Conservation (phyloP, 2,888 invertebrate species). For the Luperina testacea region DNA sequence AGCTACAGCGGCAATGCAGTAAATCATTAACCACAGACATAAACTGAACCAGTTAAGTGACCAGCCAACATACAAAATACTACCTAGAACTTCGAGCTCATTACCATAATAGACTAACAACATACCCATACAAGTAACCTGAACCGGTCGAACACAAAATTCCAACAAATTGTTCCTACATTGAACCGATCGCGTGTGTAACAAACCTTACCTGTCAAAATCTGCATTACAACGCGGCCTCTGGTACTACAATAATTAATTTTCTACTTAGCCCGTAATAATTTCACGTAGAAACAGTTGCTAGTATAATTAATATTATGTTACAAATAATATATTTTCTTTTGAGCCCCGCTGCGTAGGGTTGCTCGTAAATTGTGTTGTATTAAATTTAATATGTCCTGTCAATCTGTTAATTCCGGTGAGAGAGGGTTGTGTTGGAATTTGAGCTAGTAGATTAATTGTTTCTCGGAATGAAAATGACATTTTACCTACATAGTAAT, state of each 20-base stretch:
- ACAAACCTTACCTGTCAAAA: slow-evolving; percentile 64
- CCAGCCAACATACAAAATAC: slow-evolving; percentile 34
- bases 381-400: slow-evolving; percentile 65
- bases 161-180: slow-evolving; percentile 52
- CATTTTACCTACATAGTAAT: neutral
- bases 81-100: slow-evolving; percentile 26
- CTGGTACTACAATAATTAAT: slow-evolving; percentile 69
- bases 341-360: slow-evolving; percentile 61
- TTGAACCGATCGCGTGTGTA: slow-evolving; percentile 51
- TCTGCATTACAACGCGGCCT: slow-evolving; percentile 64
- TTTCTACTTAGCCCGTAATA: slow-evolving; percentile 67
- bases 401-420: slow-evolving; percentile 62
- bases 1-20: slow-evolving; percentile 26
- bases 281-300: slow-evolving; percentile 70
- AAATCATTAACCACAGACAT: slow-evolving; percentile 33
- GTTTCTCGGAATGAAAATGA: neutral
- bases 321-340: slow-evolving; percentile 73
- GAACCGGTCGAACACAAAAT: slow-evolving; percentile 42
- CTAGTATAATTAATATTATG: slow-evolving; percentile 73
- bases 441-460: neutral
- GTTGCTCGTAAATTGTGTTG: slow-evolving; percentile 68
- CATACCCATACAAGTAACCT: slow-evolving; percentile 47
- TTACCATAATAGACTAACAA: slow-evolving; percentile 54
- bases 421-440: slow-evolving; percentile 5
- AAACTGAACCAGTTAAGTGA: slow-evolving; percentile 15